Evolutionary conservation across 1,140 invertebrate species (phyloP).

Genomic region (Monochamus saltuarius): DNA sequence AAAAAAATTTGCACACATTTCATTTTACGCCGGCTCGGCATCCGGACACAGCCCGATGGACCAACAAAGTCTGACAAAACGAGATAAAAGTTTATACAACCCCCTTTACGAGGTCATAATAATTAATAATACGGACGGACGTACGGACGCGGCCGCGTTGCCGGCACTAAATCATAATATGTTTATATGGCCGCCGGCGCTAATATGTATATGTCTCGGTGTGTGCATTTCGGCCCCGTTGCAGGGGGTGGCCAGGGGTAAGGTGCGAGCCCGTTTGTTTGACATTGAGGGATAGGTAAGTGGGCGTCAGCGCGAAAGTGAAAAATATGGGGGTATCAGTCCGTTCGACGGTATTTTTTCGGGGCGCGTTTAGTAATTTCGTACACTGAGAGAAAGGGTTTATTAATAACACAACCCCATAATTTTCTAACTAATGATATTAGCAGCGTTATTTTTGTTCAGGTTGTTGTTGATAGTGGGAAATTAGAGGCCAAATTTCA

Average conservation of each 20-base stretch:
- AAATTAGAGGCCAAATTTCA: too few species aligned
- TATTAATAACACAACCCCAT: too few species aligned
- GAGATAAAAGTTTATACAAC: conserved; percentile 42
- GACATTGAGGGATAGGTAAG: too few species aligned
- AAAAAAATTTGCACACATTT: conserved; percentile 39
- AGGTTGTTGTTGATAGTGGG: too few species aligned
- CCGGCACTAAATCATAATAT: conserved; percentile 41
- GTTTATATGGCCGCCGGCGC: conserved; percentile 36
- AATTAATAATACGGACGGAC: conserved; percentile 39
- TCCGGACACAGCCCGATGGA: conserved; percentile 33
- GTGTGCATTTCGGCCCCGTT: conserved; percentile 7
- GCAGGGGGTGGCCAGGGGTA: background rate
- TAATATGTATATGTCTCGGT: conserved; percentile 31
- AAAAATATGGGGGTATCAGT: too few species aligned
- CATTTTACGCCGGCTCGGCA: conserved; percentile 28
- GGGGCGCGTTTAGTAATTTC: too few species aligned
- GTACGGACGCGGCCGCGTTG: conserved; percentile 19
- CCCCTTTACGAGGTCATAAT: conserved; percentile 43
- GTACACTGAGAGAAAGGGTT: too few species aligned
- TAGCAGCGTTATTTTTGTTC: too few species aligned
- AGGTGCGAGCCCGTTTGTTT: background rate
- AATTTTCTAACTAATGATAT: too few species aligned
- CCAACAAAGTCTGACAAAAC: conserved; percentile 43
- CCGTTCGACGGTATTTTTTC: too few species aligned
- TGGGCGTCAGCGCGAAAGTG: too few species aligned